Base-by-base conservation (phyloP, 2,797 vertebrate genomes). In the Eremophila alpestris region DNA sequence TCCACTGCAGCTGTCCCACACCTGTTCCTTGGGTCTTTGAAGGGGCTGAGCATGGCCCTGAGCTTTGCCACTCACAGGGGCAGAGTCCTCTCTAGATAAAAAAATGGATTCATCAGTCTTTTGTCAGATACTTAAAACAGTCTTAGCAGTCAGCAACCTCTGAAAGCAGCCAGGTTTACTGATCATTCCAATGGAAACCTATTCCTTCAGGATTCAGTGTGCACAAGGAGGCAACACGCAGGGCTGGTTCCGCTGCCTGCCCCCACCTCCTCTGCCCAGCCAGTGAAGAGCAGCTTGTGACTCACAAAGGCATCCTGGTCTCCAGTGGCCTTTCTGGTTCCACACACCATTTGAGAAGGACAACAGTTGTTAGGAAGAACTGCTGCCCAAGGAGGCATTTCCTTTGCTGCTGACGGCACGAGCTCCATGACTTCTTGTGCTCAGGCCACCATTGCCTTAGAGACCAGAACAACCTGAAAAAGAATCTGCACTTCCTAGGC, bases 291-390 rank as follows among this genome's bases (percentile, higher is more conserved):
- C 54, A 71, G 22, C 43, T 34, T 24, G 17, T 40, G 69, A 75
- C 46, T 92, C 62, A 67, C 21, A 55, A 65, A 69, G 85, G 16
- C 59, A 13, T 40, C 29, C 51, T 40, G 46, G 30, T 87, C 63
- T 83, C 41, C 58, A 45, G 46, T 27, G 26, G 41, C 0, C 0
- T 63, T 87, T 71, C 74, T 87, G 81, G 55, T 75, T 87, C 83
- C 86, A 80, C 43, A 73, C 30, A 36, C n/a, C 54, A 49, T 43
- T 75, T 68, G 29, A 76, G 78, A 75, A 93, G 75, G 49, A 74
- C 60, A 77, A 30, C 40, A 29, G 60, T 7, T 13, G 38, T 48
- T 62, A n/a, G 0, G 10, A 89, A 74, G 55, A 46, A 29, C 24
- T 8, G 21, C 67, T 83, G 83, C 59, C 65, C 55, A 43, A 55